These are phyloP conservation scores for Amazona ochrocephala DNA, from an alignment of 2,797 vertebrate species.

Conservation along the genomic window DNA sequence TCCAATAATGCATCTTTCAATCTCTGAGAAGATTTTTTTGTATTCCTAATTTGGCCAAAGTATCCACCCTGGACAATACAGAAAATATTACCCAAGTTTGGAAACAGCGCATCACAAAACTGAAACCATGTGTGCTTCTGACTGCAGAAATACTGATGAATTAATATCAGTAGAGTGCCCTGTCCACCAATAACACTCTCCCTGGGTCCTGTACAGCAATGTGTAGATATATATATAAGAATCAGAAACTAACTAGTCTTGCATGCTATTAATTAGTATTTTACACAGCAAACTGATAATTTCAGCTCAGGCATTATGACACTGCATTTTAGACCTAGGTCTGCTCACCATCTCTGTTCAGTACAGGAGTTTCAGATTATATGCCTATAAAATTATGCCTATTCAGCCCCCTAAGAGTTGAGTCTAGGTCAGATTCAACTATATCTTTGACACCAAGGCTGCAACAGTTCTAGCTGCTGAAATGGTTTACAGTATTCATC, in stretches of 20 bases:
- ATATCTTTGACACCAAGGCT: not conserved
- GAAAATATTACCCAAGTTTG: not conserved
- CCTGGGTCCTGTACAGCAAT: not conserved
- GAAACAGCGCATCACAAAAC: not conserved
- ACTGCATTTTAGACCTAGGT: not conserved
- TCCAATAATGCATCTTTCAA: constrained; percentile 94
- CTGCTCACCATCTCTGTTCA: not conserved
- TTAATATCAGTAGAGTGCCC: not conserved
- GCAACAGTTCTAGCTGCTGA: not conserved
- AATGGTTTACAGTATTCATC: not conserved
- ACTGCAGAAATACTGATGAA: not conserved
- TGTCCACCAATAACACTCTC: not conserved
- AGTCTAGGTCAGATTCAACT: not conserved
- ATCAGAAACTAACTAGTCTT: not conserved
- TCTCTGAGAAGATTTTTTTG: constrained; percentile 97
- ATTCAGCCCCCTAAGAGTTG: not conserved
- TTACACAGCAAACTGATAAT: not conserved
- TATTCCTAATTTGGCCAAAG: constrained; percentile 98
- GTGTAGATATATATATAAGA: accelerated
- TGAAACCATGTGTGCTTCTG: not conserved
- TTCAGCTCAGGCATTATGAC: not conserved
- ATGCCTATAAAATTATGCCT: not conserved
- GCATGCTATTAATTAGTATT: not conserved
- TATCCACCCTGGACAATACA: constrained; percentile 88
- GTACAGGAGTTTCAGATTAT: not conserved